Evolutionary conservation across 2,113 vertebrate species (phyloP).

Genomic region (Ifrita kowaldi): DNA sequence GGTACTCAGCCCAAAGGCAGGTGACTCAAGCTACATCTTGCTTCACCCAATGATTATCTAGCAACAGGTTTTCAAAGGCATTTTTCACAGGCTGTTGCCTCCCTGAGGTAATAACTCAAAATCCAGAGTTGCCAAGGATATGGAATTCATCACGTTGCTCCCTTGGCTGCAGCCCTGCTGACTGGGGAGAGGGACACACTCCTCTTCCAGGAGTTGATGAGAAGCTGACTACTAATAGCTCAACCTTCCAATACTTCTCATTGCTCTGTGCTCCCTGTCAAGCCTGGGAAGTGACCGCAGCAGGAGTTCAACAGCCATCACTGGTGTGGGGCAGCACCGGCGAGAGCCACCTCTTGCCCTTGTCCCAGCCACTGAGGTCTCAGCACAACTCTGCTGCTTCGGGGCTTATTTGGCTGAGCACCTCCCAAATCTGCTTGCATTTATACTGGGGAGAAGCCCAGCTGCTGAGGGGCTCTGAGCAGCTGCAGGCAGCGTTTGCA

Average conservation of each 20-base stretch:
- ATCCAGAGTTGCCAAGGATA: neutral
- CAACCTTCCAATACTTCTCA: neutral
- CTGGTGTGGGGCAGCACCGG: neutral
- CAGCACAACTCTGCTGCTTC: neutral
- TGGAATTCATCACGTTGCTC: neutral
- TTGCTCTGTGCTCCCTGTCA: neutral
- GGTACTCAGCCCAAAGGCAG: neutral
- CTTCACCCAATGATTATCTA: neutral
- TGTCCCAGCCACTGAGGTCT: neutral
- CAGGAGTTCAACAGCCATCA: neutral
- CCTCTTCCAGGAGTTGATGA: neutral
- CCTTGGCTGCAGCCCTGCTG: neutral
- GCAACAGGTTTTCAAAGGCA: neutral
- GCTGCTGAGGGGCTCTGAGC: neutral
- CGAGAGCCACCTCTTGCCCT: neutral
- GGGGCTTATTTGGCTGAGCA: neutral
- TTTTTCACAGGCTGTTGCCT: neutral
- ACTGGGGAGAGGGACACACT: neutral
- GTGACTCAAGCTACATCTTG: neutral
- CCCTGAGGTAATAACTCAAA: neutral
- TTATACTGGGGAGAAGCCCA: neutral
- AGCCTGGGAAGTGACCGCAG: rapidly evolving
- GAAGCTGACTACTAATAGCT: neutral
- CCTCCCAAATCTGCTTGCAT: neutral
- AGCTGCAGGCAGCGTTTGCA: neutral